Evolutionary conservation across 2,113 vertebrate species (phyloP).

Genomic region (Cyprinodon variegatus): DNA sequence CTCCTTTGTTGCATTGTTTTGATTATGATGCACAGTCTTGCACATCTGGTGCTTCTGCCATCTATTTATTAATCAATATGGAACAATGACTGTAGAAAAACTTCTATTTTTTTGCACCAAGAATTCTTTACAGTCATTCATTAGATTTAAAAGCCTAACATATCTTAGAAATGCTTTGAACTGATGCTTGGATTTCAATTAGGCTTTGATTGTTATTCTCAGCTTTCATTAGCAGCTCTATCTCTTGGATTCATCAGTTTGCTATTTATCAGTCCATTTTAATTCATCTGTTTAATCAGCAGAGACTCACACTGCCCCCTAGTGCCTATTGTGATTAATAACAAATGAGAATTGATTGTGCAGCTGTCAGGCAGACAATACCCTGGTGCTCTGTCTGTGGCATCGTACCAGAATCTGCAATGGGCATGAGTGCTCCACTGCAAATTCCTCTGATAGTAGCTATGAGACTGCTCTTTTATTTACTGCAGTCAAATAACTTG

Average conservation of each 20-base stretch:
- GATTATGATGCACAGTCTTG: conserved; percentile 38
- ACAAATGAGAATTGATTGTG: conserved; percentile 61
- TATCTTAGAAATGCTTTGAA: conserved; percentile 43
- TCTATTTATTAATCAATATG: conserved; percentile 40
- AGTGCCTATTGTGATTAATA: conserved; percentile 28
- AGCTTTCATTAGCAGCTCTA: conserved; percentile 63
- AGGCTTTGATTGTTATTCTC: conserved; percentile 65
- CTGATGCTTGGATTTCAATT: conserved; percentile 49
- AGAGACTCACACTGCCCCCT: conserved; percentile 80
- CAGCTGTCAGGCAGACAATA: conserved; percentile 71
- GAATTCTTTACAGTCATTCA: conserved; percentile 29
- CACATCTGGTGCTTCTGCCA: conserved; percentile 35
- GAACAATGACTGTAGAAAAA: conserved; percentile 37
- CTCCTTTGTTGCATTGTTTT: conserved; percentile 43
- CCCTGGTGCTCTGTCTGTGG: conserved; percentile 75
- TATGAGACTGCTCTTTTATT: conserved; percentile 64
- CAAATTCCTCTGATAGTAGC: conserved; percentile 66
- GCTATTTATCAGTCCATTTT: conserved; percentile 51
- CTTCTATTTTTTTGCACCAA: conserved; percentile 30
- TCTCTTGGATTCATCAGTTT: conserved; percentile 61
- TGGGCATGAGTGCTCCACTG: conserved; percentile 73
- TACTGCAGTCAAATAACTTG: conserved; percentile 59
- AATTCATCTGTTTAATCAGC: conserved; percentile 38
- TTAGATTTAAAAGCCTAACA: conserved; percentile 44
- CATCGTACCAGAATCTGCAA: conserved; percentile 76